Evolutionary conservation across 2,797 vertebrate genomes (phyloP).

Genomic region (Pseudomugil gertrudae): DNA sequence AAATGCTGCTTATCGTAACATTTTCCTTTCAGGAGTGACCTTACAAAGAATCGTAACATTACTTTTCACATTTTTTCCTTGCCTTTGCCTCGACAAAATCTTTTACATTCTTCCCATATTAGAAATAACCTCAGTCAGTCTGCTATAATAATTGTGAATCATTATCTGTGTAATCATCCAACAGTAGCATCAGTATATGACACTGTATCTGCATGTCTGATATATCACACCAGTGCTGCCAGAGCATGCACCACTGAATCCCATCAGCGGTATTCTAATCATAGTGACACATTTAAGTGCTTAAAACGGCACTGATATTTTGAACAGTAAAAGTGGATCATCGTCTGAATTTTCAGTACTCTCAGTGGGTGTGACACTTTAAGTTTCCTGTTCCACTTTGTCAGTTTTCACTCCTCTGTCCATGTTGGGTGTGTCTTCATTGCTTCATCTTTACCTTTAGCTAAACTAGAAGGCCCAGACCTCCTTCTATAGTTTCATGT

Average conservation of each 20-base stretch:
- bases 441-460: neutral
- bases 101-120: neutral
- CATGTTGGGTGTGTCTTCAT: neutral
- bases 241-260: slow-evolving; percentile 21
- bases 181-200: neutral
- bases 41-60: neutral
- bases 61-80: neutral
- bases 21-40: neutral
- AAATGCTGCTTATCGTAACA: no score
- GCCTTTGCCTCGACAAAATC: neutral
- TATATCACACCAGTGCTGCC: neutral
- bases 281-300: slow-evolving; percentile 57
- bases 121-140: no score
- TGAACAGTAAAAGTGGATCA: slow-evolving; percentile 44
- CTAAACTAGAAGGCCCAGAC: slow-evolving; percentile 16
- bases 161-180: neutral
- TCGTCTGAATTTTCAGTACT: slow-evolving; percentile 24
- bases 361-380: slow-evolving; percentile 38
- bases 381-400: slow-evolving; percentile 15
- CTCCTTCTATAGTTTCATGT: no score
- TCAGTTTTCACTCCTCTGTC: neutral
- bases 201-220: neutral
- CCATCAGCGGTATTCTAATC: slow-evolving; percentile 52
- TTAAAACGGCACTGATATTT: slow-evolving; percentile 29
- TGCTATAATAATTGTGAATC: no score